A percentile compares a stretch with the other conserved stretches of the same genome.
phyloP scores from a whole-genome alignment of 2,888 invertebrate genomes.

The Drosophila koepferae region DNA sequence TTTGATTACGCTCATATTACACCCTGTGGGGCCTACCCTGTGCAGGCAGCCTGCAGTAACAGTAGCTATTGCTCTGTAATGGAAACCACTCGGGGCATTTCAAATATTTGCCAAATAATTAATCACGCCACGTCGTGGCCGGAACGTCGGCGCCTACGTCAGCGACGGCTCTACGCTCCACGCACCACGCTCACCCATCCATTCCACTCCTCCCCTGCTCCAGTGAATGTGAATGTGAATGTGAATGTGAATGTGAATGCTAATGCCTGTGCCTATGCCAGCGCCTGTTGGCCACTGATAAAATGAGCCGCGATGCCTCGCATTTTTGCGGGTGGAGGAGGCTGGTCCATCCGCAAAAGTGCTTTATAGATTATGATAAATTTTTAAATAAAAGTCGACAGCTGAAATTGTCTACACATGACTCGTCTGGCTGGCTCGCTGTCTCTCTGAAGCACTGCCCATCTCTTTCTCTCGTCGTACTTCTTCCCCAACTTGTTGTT shows the following conservation, averaged over 20 bases:
- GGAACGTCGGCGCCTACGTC: constrained; percentile 41
- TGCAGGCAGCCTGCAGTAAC: neutral
- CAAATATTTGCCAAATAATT: constrained; percentile 78
- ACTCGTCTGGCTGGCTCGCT: neutral
- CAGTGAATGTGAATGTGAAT: constrained; percentile 3
- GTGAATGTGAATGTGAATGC: neutral
- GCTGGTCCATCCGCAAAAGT: neutral
- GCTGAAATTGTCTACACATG: constrained; percentile 50
- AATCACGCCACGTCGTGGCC: constrained; percentile 69
- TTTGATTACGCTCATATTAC: constrained; percentile 17
- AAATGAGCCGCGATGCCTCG: constrained; percentile 34
- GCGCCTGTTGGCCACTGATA: constrained; percentile 59
- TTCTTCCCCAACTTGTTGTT: neutral
- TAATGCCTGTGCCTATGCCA: constrained; percentile 30
- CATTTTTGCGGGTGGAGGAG: neutral
- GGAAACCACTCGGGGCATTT: constrained; percentile 55
- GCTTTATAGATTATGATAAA: constrained; percentile 57
- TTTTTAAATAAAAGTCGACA: constrained; percentile 71
- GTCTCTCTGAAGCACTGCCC: neutral
- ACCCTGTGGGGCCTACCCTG: neutral
- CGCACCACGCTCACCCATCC: neutral
- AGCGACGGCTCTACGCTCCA: constrained; percentile 1
- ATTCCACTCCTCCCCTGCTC: neutral
- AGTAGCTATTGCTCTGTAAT: constrained; percentile 37
- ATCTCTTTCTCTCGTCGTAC: neutral